Percentiles rank a stretch among this genome's conserved stretches.
Evolutionary conservation across 2,113 vertebrate genomes (phyloP).

Genomic region (Dicaeum eximium): DNA sequence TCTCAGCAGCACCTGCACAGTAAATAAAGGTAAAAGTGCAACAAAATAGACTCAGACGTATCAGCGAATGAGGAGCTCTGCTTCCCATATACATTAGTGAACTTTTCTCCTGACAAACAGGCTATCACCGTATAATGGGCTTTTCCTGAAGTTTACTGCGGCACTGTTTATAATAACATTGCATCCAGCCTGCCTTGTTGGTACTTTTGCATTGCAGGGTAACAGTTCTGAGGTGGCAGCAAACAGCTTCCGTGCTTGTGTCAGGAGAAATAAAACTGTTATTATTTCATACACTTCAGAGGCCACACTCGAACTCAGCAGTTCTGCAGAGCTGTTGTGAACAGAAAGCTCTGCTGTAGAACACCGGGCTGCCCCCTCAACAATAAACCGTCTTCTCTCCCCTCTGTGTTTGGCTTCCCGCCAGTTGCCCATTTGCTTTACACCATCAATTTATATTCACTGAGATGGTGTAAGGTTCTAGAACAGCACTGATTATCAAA

Average conservation of each 20-base stretch:
- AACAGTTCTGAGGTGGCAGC: constrained; percentile 70
- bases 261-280: constrained; percentile 83
- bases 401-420: constrained; percentile 76
- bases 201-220: constrained; percentile 70
- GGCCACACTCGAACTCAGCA: constrained; percentile 74
- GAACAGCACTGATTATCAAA: constrained; percentile 82
- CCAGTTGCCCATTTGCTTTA: constrained; percentile 89
- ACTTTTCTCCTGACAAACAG: constrained; percentile 63
- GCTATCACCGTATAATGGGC: constrained; percentile 67
- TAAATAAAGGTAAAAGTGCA: constrained; percentile 61
- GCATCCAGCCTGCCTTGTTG: constrained; percentile 70
- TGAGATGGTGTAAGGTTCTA: constrained; percentile 89
- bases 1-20: constrained; percentile 48
- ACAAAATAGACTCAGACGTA: constrained; percentile 11
- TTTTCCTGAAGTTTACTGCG: constrained; percentile 66
- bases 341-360: constrained; percentile 78
- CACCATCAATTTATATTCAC: constrained; percentile 92
- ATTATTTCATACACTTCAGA: constrained; percentile 84
- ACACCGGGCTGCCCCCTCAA: constrained; percentile 79
- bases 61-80: constrained; percentile 11
- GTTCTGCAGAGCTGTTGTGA: constrained; percentile 76
- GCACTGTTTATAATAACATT: constrained; percentile 72
- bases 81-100: constrained; percentile 58
- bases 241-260: constrained; percentile 67
- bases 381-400: constrained; percentile 82